Percentiles rank a stretch among this genome's conserved stretches.
Evolutionary conservation across 2,797 vertebrate genomes (phyloP).

Genomic region (Gobionotothen gibberifrons): DNA sequence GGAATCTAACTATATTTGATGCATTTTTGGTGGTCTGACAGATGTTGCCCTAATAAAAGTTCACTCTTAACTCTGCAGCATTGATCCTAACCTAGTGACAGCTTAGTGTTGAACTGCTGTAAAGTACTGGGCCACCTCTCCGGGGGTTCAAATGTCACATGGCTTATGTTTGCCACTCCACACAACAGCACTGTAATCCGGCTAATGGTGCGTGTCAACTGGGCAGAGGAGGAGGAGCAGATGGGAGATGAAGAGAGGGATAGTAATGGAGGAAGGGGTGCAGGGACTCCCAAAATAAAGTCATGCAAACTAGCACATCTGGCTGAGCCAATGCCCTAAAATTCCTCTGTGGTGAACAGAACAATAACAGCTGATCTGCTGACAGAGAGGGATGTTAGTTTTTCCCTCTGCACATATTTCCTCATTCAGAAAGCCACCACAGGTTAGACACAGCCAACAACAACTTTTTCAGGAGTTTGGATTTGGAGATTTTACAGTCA

Average conservation of each 20-base stretch:
- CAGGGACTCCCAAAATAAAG: neutral
- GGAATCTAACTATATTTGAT: constrained; percentile 12
- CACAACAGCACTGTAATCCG: constrained; percentile 51
- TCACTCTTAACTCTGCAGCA: constrained; percentile 7
- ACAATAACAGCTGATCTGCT: constrained; percentile 17
- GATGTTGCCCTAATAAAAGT: constrained; percentile 35
- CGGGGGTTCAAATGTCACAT: constrained; percentile 55
- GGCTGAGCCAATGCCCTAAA: constrained; percentile 22
- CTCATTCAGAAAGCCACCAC: constrained; percentile 7
- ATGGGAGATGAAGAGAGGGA: constrained; percentile 31
- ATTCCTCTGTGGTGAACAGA: neutral
- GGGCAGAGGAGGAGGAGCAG: constrained; percentile 29
- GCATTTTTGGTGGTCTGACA: constrained; percentile 23
- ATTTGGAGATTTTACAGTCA: neutral
- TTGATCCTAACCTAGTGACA: constrained; percentile 48
- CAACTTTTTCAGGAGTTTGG: neutral
- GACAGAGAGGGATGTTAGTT: constrained; percentile 24
- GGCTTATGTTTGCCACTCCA: constrained; percentile 54
- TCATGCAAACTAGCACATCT: constrained; percentile 45
- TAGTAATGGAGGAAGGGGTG: neutral
- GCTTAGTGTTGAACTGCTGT: constrained; percentile 50
- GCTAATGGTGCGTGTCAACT: constrained; percentile 47
- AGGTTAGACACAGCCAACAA: neutral
- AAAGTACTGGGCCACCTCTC: constrained; percentile 29
- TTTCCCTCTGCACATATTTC: constrained; percentile 17